Evolutionary conservation across 2,888 invertebrate genomes (phyloP), one percentile per base, ranked within the genome.

Genomic region (Euplexia lucipara): DNA sequence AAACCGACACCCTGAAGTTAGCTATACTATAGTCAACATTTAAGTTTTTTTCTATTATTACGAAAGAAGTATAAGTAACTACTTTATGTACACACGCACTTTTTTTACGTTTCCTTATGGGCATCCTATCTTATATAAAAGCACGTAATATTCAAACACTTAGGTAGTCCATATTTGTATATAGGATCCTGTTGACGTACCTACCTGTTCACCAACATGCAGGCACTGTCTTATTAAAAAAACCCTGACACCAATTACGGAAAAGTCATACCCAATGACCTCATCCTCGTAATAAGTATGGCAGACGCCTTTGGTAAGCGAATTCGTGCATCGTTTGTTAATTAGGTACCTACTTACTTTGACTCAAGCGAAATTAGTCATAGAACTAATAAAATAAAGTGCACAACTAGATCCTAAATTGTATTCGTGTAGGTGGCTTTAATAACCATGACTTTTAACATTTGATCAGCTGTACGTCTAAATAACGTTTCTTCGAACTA

Each of bases 221-320:
- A 70, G 34, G 32, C n/a, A 70, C 30, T 47, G 58, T 73, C 77
- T 69, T 76, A 78, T 74, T 76, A 66, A 79, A 70, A 61, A 66
- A 73, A 60, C 89, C 88, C 83, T 90, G 87, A 83, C 86, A 84
- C 84, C 86, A 89, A 90, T 90, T 88, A 85, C 81, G 85, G 84
- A 75, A 78, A 74, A 79, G 79, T 67, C 47, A 72, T 75, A 79
- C 66, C 79, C 72, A 87, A 86, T 92, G 92, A 92, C 84, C 84
- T 92, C 91, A 92, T 92, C 91, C 92, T 83, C 60, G 48, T 58
- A 60, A 59, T 88, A 86, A 90, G n/a, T 78, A 87, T 85, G 88
- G 79, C 81, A 75, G 70, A 75, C 65, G 58, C 60, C 70, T 59
- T 71, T 75, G 80, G 79, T 68, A 56, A 70, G 61, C 66, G 68